Conservation (phyloP, 1,140 invertebrate genomes). For the Drosophila ananassae region DNA sequence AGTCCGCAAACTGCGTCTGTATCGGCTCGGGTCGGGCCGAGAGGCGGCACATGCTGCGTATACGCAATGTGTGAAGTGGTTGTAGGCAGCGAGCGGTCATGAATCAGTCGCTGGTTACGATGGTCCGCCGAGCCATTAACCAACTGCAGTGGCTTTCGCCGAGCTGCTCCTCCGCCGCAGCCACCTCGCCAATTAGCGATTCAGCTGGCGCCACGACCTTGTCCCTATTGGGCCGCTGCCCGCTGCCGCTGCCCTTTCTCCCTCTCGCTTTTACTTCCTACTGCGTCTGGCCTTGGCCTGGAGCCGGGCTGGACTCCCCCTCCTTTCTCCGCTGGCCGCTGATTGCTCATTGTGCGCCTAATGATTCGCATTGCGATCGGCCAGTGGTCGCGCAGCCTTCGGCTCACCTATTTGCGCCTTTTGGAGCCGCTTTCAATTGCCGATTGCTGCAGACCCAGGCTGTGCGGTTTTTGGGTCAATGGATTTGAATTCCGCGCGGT, state of each 20-base stretch:
- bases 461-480: conserved; percentile 73
- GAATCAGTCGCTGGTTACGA: conserved; percentile 4
- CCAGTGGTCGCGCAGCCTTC: conserved; percentile 1
- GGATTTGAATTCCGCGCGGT: conserved; percentile 73
- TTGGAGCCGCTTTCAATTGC: conserved; percentile 36
- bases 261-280: conserved; percentile 58
- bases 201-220: conserved; percentile 16
- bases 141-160: background rate
- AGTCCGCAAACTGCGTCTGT: conserved; percentile 62
- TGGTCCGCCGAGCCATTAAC: background rate
- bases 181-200: conserved; percentile 14
- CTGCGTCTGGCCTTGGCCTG: conserved; percentile 72
- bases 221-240: conserved; percentile 17
- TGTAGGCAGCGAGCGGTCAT: background rate
- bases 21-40: conserved; percentile 17
- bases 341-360: conserved; percentile 73
- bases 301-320: conserved; percentile 12
- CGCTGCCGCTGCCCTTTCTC: background rate
- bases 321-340: conserved; percentile 20
- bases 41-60: conserved; percentile 70
- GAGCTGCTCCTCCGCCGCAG: background rate
- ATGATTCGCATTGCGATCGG: conserved; percentile 62
- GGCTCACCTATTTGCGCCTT: background rate
- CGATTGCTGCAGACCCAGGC: conserved; percentile 41
- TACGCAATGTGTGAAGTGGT: conserved; percentile 55